phyloP scores from a whole-genome alignment of 2,797 vertebrate genomes.

The Tragelaphus oryx region DNA sequence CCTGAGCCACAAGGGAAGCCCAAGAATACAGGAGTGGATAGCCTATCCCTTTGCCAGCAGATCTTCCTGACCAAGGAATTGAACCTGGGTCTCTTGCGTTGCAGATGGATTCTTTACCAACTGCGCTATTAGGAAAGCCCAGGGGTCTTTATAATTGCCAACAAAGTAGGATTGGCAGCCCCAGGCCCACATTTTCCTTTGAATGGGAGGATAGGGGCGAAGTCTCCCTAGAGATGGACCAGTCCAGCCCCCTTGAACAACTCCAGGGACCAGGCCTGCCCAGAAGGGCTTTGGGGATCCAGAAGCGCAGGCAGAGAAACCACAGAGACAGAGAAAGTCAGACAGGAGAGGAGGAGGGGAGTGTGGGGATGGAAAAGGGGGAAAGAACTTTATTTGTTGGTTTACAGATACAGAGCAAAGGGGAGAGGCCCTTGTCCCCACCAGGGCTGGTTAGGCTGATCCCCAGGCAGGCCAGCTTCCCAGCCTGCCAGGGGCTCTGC shows the following conservation, averaged over 20 bases:
- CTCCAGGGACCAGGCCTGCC: not conserved
- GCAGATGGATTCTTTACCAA: not conserved
- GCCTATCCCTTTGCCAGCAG: not conserved
- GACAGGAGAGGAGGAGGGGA: constrained; percentile 9
- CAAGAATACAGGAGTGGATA: not conserved
- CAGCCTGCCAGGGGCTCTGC: constrained; percentile 48
- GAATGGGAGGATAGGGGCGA: not conserved
- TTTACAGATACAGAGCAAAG: constrained; percentile 44
- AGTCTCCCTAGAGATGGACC: not conserved
- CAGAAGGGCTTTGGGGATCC: not conserved
- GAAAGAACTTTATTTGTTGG: constrained; percentile 65
- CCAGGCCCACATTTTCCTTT: not conserved
- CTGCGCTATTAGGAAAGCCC: not conserved
- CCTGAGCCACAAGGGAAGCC: not conserved
- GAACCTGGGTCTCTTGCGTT: rapidly evolving
- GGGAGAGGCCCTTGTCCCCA: not conserved
- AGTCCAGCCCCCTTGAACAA: not conserved
- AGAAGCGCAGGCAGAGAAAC: constrained; percentile 29
- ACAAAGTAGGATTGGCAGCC: not conserved
- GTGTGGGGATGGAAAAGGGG: not conserved
- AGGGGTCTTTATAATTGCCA: not conserved
- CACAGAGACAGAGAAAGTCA: constrained; percentile 61
- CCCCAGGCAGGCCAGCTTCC: constrained; percentile 64
- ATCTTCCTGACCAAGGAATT: not conserved
- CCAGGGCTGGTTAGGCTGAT: not conserved